Evolutionary conservation across 92 coral and sea anemone genomes (phyloP).

Genomic region (Paramuricea clavata): DNA sequence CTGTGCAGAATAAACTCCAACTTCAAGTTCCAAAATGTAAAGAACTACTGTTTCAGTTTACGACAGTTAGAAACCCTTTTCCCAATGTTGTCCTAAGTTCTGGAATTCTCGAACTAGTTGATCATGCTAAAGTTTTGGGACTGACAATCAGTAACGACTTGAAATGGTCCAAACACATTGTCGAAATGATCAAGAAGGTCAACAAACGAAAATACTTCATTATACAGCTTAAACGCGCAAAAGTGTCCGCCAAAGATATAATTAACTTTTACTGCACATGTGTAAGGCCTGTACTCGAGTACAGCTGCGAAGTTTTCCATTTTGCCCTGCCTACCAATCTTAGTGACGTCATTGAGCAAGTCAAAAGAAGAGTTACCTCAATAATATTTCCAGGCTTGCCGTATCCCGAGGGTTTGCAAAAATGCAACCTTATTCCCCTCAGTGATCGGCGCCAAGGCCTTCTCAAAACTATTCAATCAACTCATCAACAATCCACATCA

Average conservation of each 20-base stretch:
- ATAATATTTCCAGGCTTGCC: too few species aligned
- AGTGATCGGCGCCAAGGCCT: neutral
- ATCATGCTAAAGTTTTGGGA: neutral
- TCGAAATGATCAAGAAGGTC: neutral
- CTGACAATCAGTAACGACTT: neutral
- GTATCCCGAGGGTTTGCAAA: too few species aligned
- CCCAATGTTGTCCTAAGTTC: too few species aligned
- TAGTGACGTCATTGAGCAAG: neutral
- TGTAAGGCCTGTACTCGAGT: neutral
- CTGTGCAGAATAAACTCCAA: too few species aligned
- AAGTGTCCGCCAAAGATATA: neutral
- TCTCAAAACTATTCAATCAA: neutral
- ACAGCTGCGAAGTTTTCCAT: conserved; percentile 1
- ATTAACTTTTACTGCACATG: neutral
- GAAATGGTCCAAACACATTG: neutral
- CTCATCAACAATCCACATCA: neutral
- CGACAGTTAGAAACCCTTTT: too few species aligned
- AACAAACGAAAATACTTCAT: neutral
- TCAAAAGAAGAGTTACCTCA: neutral
- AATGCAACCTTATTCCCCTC: too few species aligned
- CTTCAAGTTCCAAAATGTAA: too few species aligned
- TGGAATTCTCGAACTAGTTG: too few species aligned
- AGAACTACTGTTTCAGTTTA: too few species aligned
- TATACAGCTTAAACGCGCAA: neutral
- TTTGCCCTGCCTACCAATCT: neutral